These are phyloP conservation scores for Alfaro cultratus DNA, from an alignment of 2,797 vertebrate genomes.

Conservation along the genomic window DNA sequence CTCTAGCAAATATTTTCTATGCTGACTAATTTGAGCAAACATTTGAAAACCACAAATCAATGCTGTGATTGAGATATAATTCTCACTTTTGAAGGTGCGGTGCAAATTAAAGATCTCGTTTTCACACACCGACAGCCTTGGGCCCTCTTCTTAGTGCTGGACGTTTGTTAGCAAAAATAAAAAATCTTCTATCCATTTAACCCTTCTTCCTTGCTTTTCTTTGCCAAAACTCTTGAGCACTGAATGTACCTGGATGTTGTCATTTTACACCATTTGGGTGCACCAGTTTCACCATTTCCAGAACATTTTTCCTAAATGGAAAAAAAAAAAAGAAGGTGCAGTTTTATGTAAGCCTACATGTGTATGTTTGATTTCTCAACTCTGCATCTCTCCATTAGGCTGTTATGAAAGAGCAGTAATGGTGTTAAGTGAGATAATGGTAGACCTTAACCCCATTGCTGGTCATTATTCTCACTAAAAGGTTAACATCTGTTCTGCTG, in stretches of 20 bases:
- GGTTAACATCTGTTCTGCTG: constrained; percentile 28
- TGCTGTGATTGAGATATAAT: not conserved
- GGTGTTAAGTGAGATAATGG: constrained; percentile 9
- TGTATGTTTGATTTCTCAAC: not conserved
- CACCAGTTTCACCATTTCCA: not conserved
- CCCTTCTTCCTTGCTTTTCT: no score
- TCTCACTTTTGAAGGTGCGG: not conserved
- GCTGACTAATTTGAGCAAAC: not conserved
- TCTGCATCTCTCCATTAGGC: constrained; percentile 3
- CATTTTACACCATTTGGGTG: not conserved
- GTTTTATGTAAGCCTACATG: not conserved
- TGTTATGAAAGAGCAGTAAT: constrained; percentile 11
- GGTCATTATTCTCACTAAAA: constrained; percentile 39
- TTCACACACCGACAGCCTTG: not conserved
- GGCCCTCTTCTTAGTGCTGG: not conserved
- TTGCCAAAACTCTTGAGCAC: not conserved
- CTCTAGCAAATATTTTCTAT: not conserved
- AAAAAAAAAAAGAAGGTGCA: not conserved
- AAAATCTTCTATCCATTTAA: not conserved
- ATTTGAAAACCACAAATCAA: not conserved
- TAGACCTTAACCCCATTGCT: not conserved
- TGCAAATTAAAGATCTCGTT: not conserved
- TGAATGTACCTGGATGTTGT: not conserved
- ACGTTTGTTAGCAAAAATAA: not conserved
- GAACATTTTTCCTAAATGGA: not conserved